Conservation (phyloP, 2,797 vertebrate genomes). For the Sebastes baramenuke region DNA sequence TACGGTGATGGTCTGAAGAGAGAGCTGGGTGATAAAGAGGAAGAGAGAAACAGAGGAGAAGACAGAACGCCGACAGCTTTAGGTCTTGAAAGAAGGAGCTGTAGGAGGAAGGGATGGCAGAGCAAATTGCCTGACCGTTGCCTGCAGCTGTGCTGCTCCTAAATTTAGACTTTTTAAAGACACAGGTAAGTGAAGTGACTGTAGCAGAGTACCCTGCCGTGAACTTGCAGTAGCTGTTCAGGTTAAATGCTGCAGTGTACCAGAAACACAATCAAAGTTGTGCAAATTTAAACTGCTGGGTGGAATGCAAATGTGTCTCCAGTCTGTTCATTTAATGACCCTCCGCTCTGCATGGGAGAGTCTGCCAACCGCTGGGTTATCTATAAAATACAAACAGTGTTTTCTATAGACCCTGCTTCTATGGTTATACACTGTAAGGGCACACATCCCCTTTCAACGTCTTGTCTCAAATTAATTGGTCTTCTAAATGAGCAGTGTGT, state of each 20-base stretch:
- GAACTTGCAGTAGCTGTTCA: not conserved
- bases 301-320: conserved; percentile 6
- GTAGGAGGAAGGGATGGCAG: conserved; percentile 29
- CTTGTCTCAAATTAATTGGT: not conserved
- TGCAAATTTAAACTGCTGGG: not conserved
- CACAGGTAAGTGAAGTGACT: conserved; percentile 3
- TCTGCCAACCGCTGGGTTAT: not conserved
- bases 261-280: not conserved
- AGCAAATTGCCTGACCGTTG: conserved; percentile 41
- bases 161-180: conserved; percentile 55
- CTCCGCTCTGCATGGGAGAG: conserved; percentile 17
- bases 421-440: not conserved
- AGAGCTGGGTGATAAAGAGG: conserved; percentile 37
- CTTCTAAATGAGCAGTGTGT: not conserved
- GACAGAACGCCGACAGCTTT: conserved; percentile 44
- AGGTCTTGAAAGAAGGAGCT: conserved; percentile 41
- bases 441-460: not conserved
- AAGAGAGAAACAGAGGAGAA: conserved; percentile 23
- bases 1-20: conserved; percentile 41
- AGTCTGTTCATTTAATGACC: conserved; percentile 15
- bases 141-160: conserved; percentile 41
- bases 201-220: not conserved
- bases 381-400: not conserved
- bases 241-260: conserved; percentile 6
- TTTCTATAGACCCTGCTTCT: not conserved